These are phyloP conservation scores for Drosophila ficusphila DNA, from an alignment of 1,140 invertebrate species.

Conservation along the genomic window DNA sequence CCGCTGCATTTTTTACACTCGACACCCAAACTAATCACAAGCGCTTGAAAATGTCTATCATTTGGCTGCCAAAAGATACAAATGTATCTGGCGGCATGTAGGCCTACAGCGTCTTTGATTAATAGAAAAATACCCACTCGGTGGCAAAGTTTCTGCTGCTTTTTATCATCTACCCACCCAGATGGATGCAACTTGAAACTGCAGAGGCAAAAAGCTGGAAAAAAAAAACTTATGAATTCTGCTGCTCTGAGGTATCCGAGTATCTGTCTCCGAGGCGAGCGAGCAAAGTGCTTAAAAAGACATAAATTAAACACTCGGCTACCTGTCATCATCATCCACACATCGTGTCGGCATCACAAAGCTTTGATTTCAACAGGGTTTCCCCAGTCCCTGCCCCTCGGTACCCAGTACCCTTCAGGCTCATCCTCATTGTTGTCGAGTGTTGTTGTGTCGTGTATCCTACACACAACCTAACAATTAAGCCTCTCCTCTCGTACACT, in stretches of 20 bases:
- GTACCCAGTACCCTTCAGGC: conserved; percentile 6
- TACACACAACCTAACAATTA: conserved; percentile 77
- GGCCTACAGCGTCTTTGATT: conserved; percentile 34
- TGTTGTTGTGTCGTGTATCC: conserved; percentile 69
- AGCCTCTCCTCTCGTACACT: conserved; percentile 58
- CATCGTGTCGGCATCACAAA: conserved; percentile 75
- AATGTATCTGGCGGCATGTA: conserved; percentile 23
- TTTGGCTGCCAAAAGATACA: conserved; percentile 43
- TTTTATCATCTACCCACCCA: conserved; percentile 39
- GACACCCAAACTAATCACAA: conserved; percentile 25
- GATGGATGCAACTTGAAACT: conserved; percentile 38
- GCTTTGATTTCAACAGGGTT: conserved; percentile 80
- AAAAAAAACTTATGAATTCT: conserved; percentile 23
- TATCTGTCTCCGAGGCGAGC: conserved; percentile 46
- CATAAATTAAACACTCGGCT: conserved; percentile 81
- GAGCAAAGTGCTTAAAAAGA: conserved; percentile 77
- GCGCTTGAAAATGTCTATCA: conserved; percentile 10
- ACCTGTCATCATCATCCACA: conserved; percentile 76
- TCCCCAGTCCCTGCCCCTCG: neutral
- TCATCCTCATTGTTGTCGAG: conserved; percentile 61
- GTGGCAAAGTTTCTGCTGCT: conserved; percentile 21
- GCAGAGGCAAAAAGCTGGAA: conserved; percentile 25
- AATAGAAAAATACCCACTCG: conserved; percentile 52
- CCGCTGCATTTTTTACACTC: conserved; percentile 12
- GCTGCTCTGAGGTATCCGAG: conserved; percentile 7